These are phyloP conservation scores for Oikopleura albicans DNA, from an alignment of 23 tunicate genomes.

Conservation along the genomic window DNA sequence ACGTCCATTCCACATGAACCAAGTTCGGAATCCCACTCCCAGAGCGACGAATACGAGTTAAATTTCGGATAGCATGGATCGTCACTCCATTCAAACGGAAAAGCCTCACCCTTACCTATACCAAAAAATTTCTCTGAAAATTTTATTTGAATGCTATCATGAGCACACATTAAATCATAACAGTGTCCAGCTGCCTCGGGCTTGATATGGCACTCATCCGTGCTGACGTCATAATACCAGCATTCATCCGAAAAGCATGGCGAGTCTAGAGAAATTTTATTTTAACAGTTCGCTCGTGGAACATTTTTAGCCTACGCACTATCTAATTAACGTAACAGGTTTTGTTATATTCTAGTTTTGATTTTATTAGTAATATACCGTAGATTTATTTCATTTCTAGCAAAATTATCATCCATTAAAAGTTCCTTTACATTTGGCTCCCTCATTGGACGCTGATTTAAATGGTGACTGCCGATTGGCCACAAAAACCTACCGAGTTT, in stretches of 20 bases:
- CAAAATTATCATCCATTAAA: too few species aligned
- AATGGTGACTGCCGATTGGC: too few species aligned
- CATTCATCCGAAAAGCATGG: not conserved
- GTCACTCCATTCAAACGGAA: not conserved
- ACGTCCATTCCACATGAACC: not conserved
- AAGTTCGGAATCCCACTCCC: not conserved
- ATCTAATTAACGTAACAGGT: too few species aligned
- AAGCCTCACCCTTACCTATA: not conserved
- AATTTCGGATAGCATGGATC: not conserved
- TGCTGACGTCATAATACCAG: not conserved
- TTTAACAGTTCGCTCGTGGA: too few species aligned
- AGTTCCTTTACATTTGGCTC: too few species aligned
- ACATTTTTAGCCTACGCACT: too few species aligned
- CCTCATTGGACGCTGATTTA: too few species aligned
- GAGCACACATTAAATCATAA: not conserved
- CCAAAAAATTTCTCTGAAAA: not conserved
- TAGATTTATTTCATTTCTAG: too few species aligned
- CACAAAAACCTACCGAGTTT: too few species aligned
- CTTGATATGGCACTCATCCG: not conserved
- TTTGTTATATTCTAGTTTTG: too few species aligned
- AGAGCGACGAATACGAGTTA: not conserved
- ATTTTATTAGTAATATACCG: too few species aligned
- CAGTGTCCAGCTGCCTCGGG: not conserved
- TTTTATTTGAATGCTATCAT: not conserved
- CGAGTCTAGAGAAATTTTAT: too few species aligned